Percentiles rank a stretch among this genome's conserved stretches.
phyloP scores from a whole-genome alignment of 2,797 vertebrate species.

The Busarellus nigricollis region DNA sequence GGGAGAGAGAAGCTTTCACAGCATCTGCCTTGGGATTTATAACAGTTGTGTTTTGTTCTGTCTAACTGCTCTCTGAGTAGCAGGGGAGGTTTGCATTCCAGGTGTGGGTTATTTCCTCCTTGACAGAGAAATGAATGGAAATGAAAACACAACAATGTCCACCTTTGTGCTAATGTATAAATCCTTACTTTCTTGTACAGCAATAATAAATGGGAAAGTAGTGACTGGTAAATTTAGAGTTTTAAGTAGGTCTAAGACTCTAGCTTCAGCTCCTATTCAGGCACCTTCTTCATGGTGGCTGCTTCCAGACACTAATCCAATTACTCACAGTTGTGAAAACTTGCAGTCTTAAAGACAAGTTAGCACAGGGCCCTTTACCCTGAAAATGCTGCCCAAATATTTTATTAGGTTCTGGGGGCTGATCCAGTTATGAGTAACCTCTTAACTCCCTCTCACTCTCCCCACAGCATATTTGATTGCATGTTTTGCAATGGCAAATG shows the following conservation, averaged over 20 bases:
- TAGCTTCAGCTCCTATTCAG: background rate
- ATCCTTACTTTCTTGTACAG: background rate
- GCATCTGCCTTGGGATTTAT: background rate
- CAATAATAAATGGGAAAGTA: background rate
- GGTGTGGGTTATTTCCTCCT: constrained; percentile 20
- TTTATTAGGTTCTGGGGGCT: background rate
- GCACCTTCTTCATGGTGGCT: background rate
- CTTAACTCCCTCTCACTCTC: background rate
- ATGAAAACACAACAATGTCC: background rate
- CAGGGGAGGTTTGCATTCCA: constrained; percentile 28
- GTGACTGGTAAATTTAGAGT: background rate
- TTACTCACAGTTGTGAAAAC: constrained; percentile 13
- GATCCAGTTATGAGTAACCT: background rate
- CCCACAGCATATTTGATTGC: background rate
- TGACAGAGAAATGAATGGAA: constrained; percentile 21
- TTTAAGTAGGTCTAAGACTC: background rate
- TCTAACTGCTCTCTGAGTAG: background rate
- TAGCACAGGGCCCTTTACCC: background rate
- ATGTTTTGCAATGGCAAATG: background rate
- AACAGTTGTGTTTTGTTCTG: constrained; percentile 17
- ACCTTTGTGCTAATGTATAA: background rate
- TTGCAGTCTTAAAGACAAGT: background rate
- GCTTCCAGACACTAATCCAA: background rate
- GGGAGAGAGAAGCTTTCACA: background rate
- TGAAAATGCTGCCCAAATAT: background rate